Evolutionary conservation across 1,140 invertebrate genomes (phyloP).

Genomic region (Diachasmimorpha longicaudata): DNA sequence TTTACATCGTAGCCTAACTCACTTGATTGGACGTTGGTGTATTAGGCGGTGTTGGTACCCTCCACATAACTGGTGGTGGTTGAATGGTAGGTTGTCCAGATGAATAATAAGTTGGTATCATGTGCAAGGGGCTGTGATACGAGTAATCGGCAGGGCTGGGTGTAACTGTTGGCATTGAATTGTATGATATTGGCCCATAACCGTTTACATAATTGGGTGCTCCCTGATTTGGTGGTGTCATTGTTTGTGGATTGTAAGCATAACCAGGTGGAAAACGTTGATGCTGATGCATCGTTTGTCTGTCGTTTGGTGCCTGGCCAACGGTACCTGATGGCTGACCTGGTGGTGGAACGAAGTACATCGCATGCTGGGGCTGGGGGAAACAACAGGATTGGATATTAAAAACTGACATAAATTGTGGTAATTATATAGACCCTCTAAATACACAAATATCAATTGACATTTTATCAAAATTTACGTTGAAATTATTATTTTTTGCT

Average conservation of each 20-base stretch:
- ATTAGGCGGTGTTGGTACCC: conserved; percentile 57
- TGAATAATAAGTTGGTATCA: conserved; percentile 54
- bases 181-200: conserved; percentile 53
- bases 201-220: conserved; percentile 55
- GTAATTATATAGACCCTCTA: too few relatives aligned
- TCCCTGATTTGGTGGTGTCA: conserved; percentile 55
- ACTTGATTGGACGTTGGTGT: conserved; percentile 59
- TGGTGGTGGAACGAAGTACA: conserved; percentile 58
- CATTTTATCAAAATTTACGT: too few relatives aligned
- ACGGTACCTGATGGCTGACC: conserved; percentile 47
- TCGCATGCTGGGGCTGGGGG: conserved; percentile 55
- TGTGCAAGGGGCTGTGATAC: conserved; percentile 54
- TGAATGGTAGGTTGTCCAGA: conserved; percentile 52
- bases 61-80: conserved; percentile 55
- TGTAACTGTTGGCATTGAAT: conserved; percentile 50
- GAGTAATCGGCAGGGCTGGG: conserved; percentile 49
- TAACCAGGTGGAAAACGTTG: conserved; percentile 54
- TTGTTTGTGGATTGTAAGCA: conserved; percentile 56
- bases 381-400: conserved; percentile 23
- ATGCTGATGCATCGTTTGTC: conserved; percentile 51
- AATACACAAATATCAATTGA: too few relatives aligned
- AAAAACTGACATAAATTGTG: background rate
- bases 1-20: background rate
- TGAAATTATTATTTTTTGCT: too few relatives aligned
- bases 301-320: conserved; percentile 49